Evolutionary conservation across 2,113 vertebrate species (phyloP).

Genomic region (Sphaerodactylus townsendi): DNA sequence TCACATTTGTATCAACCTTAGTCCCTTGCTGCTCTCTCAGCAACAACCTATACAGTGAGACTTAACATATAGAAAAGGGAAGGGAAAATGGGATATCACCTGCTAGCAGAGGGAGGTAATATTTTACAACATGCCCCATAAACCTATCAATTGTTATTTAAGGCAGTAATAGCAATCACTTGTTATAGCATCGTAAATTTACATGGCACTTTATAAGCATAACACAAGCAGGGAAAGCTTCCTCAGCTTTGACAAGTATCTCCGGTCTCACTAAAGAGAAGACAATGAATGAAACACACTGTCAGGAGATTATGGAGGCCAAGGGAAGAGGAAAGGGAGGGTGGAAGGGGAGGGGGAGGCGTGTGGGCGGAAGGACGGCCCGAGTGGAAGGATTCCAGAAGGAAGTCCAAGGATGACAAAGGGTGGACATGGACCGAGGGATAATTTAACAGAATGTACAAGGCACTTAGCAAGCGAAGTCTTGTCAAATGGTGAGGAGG

Average conservation of each 20-base stretch:
- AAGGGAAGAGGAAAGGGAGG: slow-evolving; percentile 6
- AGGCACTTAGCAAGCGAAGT: neutral
- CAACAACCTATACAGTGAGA: neutral
- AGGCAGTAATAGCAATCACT: slow-evolving; percentile 42
- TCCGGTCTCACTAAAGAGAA: neutral
- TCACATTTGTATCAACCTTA: neutral
- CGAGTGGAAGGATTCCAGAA: neutral
- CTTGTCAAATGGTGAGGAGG: neutral
- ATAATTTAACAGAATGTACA: neutral
- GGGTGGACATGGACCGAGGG: accelerated
- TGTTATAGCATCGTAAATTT: slow-evolving; percentile 13
- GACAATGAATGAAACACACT: neutral
- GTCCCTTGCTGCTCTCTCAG: neutral
- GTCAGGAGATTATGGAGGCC: slow-evolving; percentile 2
- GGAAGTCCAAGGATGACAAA: neutral
- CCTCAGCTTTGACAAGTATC: neutral
- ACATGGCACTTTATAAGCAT: slow-evolving; percentile 9
- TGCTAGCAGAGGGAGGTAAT: slow-evolving; percentile 40
- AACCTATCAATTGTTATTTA: slow-evolving; percentile 39
- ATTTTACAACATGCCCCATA: slow-evolving; percentile 50
- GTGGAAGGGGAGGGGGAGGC: neutral
- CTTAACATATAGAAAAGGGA: slow-evolving; percentile 14
- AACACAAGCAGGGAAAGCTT: slow-evolving; percentile 20
- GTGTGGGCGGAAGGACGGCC: neutral
- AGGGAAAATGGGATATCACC: slow-evolving; percentile 45